Percentiles rank a stretch among this genome's conserved stretches.
Conservation (phyloP, 1,140 invertebrate species). For the Battus philenor region DNA sequence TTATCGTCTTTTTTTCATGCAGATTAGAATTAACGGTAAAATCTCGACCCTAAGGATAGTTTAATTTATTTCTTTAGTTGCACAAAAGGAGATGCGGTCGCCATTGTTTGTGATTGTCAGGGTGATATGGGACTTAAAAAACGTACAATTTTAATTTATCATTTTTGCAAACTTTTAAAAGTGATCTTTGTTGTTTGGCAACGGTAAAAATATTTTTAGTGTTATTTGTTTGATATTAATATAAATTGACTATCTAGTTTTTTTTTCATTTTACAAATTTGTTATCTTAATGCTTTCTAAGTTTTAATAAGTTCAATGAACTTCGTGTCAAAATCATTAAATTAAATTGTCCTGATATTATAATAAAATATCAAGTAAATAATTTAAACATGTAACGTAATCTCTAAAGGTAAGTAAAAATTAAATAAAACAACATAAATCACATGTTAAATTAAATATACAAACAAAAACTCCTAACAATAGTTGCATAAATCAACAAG, state of each 20-base stretch:
- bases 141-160: constrained; percentile 26
- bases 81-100: constrained; percentile 66
- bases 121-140: constrained; percentile 31
- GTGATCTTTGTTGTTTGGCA: no score
- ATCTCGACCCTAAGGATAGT: constrained; percentile 68
- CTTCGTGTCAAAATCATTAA: no score
- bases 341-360: no score
- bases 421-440: no score
- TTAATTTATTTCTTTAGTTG: constrained; percentile 69
- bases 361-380: no score
- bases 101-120: constrained; percentile 56
- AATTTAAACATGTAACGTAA: no score
- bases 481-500: constrained; percentile 65
- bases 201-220: neutral
- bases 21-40: constrained; percentile 72
- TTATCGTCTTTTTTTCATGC: constrained; percentile 54
- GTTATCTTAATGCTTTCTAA: no score
- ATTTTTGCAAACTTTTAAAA: constrained; percentile 12
- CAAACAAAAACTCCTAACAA: no score
- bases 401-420: no score
- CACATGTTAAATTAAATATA: no score
- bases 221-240: neutral
- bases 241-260: neutral
- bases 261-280: neutral
- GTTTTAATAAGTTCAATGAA: no score